Percentiles rank a stretch among this genome's conserved stretches.
These are phyloP conservation scores for Furcula furcula DNA, from an alignment of 2,888 invertebrate genomes.

Conservation along the genomic window DNA sequence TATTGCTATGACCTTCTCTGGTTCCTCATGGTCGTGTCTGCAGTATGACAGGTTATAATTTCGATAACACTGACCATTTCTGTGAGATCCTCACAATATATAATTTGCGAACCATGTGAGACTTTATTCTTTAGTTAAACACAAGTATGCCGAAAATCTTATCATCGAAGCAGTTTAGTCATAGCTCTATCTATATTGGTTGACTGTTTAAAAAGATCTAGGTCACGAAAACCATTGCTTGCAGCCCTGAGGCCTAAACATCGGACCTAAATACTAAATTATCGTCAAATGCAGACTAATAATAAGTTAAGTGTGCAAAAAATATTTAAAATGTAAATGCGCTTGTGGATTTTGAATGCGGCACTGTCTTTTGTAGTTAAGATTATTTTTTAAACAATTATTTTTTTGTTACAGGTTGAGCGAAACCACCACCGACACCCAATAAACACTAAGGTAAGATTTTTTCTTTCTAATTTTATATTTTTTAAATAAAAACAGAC, in stretches of 20 bases:
- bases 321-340: constrained; percentile 56
- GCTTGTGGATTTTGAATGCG: constrained; percentile 41
- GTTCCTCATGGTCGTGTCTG: constrained; percentile 67
- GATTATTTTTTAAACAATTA: constrained; percentile 28
- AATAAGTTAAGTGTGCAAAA: constrained; percentile 59
- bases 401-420: constrained; percentile 43
- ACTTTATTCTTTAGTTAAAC: constrained; percentile 29
- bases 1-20: constrained; percentile 64
- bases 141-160: constrained; percentile 21
- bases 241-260: constrained; percentile 65
- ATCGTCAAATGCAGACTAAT: constrained; percentile 66
- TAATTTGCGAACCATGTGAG: constrained; percentile 25
- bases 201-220: constrained; percentile 67
- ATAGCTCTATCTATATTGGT: constrained; percentile 42
- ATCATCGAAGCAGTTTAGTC: constrained; percentile 28
- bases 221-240: constrained; percentile 75
- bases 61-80: constrained; percentile 49
- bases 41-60: constrained; percentile 77
- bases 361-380: constrained; percentile 32
- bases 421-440: constrained; percentile 17
- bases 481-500: too few species aligned
- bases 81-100: constrained; percentile 28
- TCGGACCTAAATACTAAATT: constrained; percentile 73
- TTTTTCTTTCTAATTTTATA: too few species aligned
- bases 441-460: constrained; percentile 44